These are phyloP conservation scores for Loriculus beryllinus DNA, from an alignment of 2,797 vertebrate genomes.

Conservation along the genomic window DNA sequence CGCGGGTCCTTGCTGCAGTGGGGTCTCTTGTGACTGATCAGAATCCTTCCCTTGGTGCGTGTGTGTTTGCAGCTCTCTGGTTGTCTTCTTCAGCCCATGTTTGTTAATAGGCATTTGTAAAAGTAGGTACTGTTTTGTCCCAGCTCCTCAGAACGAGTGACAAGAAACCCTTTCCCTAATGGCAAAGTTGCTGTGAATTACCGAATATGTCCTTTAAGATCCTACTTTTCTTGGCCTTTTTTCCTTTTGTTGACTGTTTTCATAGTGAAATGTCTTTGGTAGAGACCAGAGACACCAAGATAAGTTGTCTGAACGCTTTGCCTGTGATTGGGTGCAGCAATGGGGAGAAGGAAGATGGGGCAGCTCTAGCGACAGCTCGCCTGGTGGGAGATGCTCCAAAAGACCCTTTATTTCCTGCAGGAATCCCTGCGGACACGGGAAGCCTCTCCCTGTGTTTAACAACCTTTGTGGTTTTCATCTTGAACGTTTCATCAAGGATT, in stretches of 20 bases:
- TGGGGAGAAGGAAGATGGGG: neutral
- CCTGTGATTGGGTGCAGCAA: neutral
- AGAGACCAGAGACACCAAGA: neutral
- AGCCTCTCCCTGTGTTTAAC: neutral
- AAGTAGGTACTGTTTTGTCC: neutral
- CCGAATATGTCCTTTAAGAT: neutral
- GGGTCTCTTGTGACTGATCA: neutral
- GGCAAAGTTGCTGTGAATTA: neutral
- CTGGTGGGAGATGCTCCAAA: neutral
- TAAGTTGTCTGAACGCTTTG: neutral
- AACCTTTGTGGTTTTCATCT: neutral
- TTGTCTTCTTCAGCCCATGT: neutral
- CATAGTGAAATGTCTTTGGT: neutral
- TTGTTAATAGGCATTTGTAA: neutral
- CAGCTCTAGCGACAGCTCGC: neutral
- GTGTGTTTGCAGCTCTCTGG: neutral
- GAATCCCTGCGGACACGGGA: neutral
- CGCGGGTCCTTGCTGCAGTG: neutral
- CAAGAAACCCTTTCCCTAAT: neutral
- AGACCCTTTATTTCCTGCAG: neutral
- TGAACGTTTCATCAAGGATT: neutral
- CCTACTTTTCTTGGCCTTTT: neutral
- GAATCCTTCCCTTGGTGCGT: neutral
- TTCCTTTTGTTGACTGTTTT: rapidly evolving
- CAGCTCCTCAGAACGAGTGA: neutral